Base-by-base conservation (phyloP, 1,140 invertebrate genomes). In the Vanessa atalanta region DNA sequence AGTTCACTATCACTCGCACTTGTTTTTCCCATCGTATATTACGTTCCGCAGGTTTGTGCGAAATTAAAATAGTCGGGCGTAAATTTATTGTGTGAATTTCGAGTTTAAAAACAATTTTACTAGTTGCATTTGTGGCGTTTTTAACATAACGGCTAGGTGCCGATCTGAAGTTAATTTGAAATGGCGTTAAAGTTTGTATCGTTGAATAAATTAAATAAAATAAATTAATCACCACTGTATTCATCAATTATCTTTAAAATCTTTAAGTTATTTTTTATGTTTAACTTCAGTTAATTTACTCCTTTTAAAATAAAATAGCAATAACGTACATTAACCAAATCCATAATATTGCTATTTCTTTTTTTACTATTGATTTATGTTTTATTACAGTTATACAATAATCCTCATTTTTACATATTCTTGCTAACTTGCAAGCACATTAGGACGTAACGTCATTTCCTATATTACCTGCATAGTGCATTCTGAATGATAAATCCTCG, bases 391-490 rank as follows among this genome's bases (percentile, higher is more conserved):
- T 15, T 13, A 15, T 50, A 14, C 2, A 14, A n/a, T 15, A 50
- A 50, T 50, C 15, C 13, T 13, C 15, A 48, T 50, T 50, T 50
- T 50, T 50, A 15, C 5, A 50, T 50, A 50, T 43, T 43, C 37
- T 9, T 43, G 37, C 37, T 43, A 57, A 57, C 15, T 57, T 57
- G 53, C 53, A 26, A 26, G 20, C 53, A 57, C 53, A 57, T 57
- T 57, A 57, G 53, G 20, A 16, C 53, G 23, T 57, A 57, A 57
- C 23, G 53, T 20, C 11, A 53, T 53, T 53, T 53, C n/a, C 53
- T 57, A 57, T 26, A 53, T 53, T 16, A 57, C 53, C 53, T 57
- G 53, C 53, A 53, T 53, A 57, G 53, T 23, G 53, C 53, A 57
- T 57, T 57, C 53, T 12, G 53, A 23, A 57, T 57, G 16, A 57